Evolutionary conservation across 2,113 vertebrate genomes (phyloP), one percentile per base, ranked within the genome.

Genomic region (Apodemus sylvaticus): DNA sequence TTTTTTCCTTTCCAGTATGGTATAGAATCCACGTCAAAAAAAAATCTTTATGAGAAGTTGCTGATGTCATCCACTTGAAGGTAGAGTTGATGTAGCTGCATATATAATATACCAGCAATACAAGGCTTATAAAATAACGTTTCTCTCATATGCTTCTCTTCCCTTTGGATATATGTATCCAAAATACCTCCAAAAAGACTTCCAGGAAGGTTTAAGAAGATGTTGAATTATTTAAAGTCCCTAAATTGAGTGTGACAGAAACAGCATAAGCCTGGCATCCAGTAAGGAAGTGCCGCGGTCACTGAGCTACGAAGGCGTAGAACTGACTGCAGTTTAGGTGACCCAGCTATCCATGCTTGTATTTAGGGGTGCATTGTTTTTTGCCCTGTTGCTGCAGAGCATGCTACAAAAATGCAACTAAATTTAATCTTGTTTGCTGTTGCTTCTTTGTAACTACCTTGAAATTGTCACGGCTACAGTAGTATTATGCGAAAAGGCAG

Each of bases 341-440:
- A 71, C 8, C 16, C 22, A 87, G 26, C 12, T 64, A 64, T 20
- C 36, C 13, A 48, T 36, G 53, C 24, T 82, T 16, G 78, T 13
- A 91, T 89, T 78, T 70, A 34, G 5, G 2, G 36, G 22, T 66
- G 0, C 83, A 60, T 90, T 92, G 93, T 89, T n/a, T 51, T 74
- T 64, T 85, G n/a, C 87, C 55, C 76, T 39, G n/a, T 8, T 64
- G 14, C 24, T 53, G 22, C 9, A 76, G 31, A 53, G 1, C n/a
- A 39, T 90, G 36, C 14, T 66, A 34, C 90, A 64, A 77, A 94
- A 96, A 55, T 76, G 14, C 4, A 94, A 93, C 86, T 82, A 73
- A 51, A 36, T 51, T 85, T 79, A 91, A 86, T 11, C 10, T 55
- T 16, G 77, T 94, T 95, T 93, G 29, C 78, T 89, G 58, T 86